Base-by-base conservation (phyloP, 1,140 invertebrate genomes). In the Chrysopa pallens region DNA sequence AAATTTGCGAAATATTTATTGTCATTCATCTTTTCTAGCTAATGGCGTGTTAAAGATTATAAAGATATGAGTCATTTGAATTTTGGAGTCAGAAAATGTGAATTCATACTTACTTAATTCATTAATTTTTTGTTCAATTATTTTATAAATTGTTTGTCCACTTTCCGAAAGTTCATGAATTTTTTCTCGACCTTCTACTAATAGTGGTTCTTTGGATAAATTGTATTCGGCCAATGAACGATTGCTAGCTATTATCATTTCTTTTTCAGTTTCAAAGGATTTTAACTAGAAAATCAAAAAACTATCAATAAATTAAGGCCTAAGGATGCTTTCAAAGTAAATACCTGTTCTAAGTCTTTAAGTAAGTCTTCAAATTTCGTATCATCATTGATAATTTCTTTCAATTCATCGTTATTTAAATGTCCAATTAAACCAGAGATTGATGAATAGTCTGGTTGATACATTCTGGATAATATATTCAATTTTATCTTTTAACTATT, bases 201-300 rank as follows among this genome's bases (percentile, higher is more conserved):
- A 62, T 53, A 77, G 69, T 29, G 86, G 83, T 62, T 92, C 83
- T 54, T 78, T 78, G 11, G 74, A 69, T 14, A 95, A 67, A 60
- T 93, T 95, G 50, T 73, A 81, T 58, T 94, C 88, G 2, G 89
- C 87, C 40, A 88, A 60, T 27, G 76, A 84, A 56, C 84, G 79
- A 56, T 91, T 93, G 48, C 78, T 80, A 2, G 80, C 83, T 53
- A 92, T 76, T 38, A 91, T 62, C 59, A 79, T 77, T 58, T 90
- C 84, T 50, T 87, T 87, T 51, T 92, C 84, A 8, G 72, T 68
- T 55, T 83, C 80, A 48, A 85, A 68, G 43, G 79, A 73, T 58
- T 85, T 80, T 1, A 88, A 69, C 77, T 88, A 55, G 29, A 63
- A 63, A n/a, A 29, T 36, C 42, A 39, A 42, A 42, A n/a, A 40